phyloP scores from a whole-genome alignment of 2,113 vertebrate genomes.

The Eubucco bourcierii region DNA sequence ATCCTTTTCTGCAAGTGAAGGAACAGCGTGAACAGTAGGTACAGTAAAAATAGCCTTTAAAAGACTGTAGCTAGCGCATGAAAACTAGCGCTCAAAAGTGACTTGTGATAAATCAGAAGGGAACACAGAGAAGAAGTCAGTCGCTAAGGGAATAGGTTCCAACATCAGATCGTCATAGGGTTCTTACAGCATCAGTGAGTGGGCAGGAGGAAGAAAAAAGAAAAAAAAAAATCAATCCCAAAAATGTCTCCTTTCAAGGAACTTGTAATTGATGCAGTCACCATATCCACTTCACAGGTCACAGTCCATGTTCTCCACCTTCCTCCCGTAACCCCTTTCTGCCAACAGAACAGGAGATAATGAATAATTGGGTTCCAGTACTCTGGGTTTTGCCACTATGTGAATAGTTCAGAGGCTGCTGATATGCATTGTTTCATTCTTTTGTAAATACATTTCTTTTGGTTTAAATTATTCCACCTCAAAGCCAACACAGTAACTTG shows the following conservation, averaged over 20 bases:
- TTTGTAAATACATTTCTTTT: neutral
- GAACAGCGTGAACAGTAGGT: neutral
- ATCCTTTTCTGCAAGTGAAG: neutral
- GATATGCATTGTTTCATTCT: neutral
- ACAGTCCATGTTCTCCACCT: neutral
- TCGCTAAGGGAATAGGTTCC: neutral
- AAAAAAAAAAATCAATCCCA: neutral
- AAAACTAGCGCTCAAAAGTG: neutral
- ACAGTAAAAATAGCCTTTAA: neutral
- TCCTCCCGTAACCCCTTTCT: neutral
- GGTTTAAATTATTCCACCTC: slow-evolving; percentile 13
- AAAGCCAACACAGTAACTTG: neutral
- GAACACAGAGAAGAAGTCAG: neutral
- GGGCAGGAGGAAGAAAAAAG: neutral
- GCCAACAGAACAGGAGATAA: neutral
- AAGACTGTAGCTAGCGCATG: neutral
- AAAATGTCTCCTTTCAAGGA: neutral
- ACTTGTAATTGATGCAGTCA: neutral
- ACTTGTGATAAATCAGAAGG: neutral
- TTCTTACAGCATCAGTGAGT: neutral
- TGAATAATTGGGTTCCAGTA: neutral
- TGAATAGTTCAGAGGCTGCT: neutral
- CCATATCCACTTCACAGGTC: neutral
- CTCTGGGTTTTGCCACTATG: neutral
- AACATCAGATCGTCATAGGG: neutral